These are phyloP conservation scores for Ormyrus nitidulus DNA, from an alignment of 2,888 invertebrate species.

Conservation along the genomic window DNA sequence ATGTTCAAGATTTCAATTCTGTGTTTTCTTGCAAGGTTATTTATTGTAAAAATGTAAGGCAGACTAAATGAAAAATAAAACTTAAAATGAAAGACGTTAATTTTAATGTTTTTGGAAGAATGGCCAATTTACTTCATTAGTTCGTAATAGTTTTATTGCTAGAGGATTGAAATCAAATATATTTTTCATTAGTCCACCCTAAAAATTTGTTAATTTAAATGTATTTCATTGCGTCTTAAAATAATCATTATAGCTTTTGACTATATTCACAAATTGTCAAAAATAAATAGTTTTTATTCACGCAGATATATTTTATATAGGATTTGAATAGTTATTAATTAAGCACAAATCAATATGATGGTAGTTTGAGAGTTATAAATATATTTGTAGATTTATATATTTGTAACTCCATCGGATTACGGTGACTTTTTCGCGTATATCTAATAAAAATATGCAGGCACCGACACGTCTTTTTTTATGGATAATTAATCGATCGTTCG, in stretches of 20 bases:
- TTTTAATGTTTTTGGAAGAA: too few species aligned
- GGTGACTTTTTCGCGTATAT: conserved; percentile 20
- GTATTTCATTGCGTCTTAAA: conserved; percentile 40
- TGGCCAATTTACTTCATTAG: background rate
- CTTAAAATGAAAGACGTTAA: background rate
- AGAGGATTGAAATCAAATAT: conserved; percentile 1
- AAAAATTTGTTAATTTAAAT: conserved; percentile 32
- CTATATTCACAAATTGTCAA: conserved; percentile 50
- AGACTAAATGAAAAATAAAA: conserved; percentile 34
- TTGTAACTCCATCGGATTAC: conserved; percentile 33
- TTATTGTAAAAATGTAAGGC: conserved; percentile 30
- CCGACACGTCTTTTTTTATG: conserved; percentile 64
- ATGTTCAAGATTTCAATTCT: conserved; percentile 42
- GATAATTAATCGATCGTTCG: conserved; percentile 24
- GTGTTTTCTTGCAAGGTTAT: conserved; percentile 16
- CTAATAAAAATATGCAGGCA: conserved; percentile 69
- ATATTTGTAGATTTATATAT: conserved; percentile 52
- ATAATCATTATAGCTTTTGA: conserved; percentile 39
- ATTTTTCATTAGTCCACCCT: conserved; percentile 39
- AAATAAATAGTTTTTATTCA: conserved; percentile 55
- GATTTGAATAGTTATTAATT: conserved; percentile 47
- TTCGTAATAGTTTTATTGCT: background rate
- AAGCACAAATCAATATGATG: conserved; percentile 52
- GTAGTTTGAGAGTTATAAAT: conserved; percentile 49
- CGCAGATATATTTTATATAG: conserved; percentile 49